Percentiles rank a stretch among this genome's conserved stretches.
phyloP scores from a whole-genome alignment of 92 coral and sea anemone genomes.

The Heteractis magnifica region DNA sequence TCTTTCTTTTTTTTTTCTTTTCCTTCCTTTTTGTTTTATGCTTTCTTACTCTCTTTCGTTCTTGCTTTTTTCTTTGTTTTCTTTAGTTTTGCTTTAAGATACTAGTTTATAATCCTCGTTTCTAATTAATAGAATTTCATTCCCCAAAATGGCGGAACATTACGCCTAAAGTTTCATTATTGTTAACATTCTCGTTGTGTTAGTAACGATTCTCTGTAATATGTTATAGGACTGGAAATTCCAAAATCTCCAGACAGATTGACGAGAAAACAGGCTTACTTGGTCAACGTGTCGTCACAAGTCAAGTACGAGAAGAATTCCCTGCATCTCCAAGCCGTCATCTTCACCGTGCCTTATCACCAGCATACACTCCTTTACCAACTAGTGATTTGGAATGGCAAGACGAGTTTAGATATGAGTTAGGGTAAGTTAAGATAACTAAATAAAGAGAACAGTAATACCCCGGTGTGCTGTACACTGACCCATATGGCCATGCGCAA shows the following conservation, averaged over 20 bases:
- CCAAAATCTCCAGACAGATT: constrained; percentile 32
- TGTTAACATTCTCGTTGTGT: not conserved
- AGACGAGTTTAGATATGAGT: constrained; percentile 73
- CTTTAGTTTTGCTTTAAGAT: too few species aligned
- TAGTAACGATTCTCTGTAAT: too few species aligned
- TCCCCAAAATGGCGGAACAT: not conserved
- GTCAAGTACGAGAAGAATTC: constrained; percentile 87
- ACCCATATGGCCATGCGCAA: too few species aligned
- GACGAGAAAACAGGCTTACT: constrained; percentile 92
- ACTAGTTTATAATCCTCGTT: too few species aligned
- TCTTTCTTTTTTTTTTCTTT: too few species aligned
- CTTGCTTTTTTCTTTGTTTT: not conserved
- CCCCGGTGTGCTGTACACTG: too few species aligned
- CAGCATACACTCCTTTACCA: constrained; percentile 75
- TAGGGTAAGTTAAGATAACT: constrained; percentile 39
- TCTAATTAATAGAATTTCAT: too few species aligned
- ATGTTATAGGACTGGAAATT: constrained; percentile 32
- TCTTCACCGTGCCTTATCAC: constrained; percentile 82
- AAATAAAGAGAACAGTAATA: not conserved
- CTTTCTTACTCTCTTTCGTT: constrained; percentile 11
- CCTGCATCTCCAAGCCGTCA: constrained; percentile 85
- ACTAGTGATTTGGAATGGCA: constrained; percentile 82
- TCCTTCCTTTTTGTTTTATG: not conserved
- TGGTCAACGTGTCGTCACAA: constrained; percentile 83
- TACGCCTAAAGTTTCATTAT: not conserved